phyloP scores from a whole-genome alignment of 2,888 invertebrate genomes.

The Tenthredo scrophulariae region DNA sequence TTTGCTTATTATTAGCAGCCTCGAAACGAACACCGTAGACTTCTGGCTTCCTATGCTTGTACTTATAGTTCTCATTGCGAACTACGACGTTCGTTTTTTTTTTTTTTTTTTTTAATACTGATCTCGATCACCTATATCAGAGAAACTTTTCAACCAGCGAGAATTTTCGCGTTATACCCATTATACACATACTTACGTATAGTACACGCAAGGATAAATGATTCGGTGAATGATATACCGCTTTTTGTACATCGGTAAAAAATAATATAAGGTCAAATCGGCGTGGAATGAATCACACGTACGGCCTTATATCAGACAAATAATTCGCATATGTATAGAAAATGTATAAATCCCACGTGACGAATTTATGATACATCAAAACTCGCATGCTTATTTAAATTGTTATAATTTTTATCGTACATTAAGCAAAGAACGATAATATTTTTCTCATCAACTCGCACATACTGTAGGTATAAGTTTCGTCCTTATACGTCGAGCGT shows the following conservation, averaged over 20 bases:
- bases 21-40: slow-evolving; percentile 5
- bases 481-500: neutral
- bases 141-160: neutral
- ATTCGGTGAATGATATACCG: neutral
- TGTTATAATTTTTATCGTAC: neutral
- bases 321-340: neutral
- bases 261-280: neutral
- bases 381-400: neutral
- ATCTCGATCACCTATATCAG: neutral
- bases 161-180: neutral
- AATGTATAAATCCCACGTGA: neutral
- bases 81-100: neutral
- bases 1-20: slow-evolving; percentile 46
- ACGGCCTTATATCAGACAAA: neutral
- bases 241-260: neutral
- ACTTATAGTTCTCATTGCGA: slow-evolving; percentile 6
- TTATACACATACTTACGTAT: too few species aligned
- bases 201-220: neutral
- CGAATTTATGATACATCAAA: neutral
- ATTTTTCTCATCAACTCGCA: neutral
- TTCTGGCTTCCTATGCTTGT: neutral
- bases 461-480: neutral
- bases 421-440: neutral
- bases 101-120: too few species aligned
- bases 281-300: neutral